These are phyloP conservation scores for Spermophilus dauricus DNA, from an alignment of 2,113 vertebrate species.

Conservation along the genomic window DNA sequence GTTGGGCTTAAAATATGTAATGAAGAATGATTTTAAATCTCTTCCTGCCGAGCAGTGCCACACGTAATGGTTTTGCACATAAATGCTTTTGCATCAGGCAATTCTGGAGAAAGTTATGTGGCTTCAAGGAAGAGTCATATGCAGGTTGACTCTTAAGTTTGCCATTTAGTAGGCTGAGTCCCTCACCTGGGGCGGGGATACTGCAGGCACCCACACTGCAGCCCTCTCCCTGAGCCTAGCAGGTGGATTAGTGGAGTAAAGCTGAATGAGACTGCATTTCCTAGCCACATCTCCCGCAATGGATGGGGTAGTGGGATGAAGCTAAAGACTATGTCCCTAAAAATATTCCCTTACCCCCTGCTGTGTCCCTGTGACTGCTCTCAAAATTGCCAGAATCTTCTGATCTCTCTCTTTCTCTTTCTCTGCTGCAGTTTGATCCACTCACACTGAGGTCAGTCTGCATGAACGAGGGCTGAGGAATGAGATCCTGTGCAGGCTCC, in stretches of 20 bases:
- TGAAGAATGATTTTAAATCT: conserved; percentile 62
- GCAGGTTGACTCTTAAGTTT: not conserved
- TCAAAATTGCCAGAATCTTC: not conserved
- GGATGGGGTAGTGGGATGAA: not conserved
- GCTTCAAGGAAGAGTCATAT: not conserved
- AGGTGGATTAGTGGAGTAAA: not conserved
- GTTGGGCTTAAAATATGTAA: not conserved
- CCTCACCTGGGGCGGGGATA: no score
- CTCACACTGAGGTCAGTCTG: rapidly evolving
- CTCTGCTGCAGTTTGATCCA: not conserved
- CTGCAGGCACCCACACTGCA: rapidly evolving
- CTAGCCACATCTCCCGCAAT: not conserved
- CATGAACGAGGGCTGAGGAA: not conserved
- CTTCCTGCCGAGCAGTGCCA: not conserved
- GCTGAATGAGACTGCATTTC: not conserved
- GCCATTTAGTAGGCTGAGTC: no score
- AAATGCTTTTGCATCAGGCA: conserved; percentile 49
- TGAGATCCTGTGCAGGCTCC: no score
- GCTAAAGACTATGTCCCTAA: rapidly evolving
- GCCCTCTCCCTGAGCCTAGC: no score
- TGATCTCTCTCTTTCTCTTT: not conserved
- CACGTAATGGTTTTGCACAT: not conserved
- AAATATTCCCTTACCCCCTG: not conserved
- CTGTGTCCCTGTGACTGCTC: no score
- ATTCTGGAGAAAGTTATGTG: not conserved